A percentile compares a stretch with the other conserved stretches of the same genome.
Evolutionary conservation across 2,113 vertebrate genomes (phyloP).

Genomic region (Microtus montanus): DNA sequence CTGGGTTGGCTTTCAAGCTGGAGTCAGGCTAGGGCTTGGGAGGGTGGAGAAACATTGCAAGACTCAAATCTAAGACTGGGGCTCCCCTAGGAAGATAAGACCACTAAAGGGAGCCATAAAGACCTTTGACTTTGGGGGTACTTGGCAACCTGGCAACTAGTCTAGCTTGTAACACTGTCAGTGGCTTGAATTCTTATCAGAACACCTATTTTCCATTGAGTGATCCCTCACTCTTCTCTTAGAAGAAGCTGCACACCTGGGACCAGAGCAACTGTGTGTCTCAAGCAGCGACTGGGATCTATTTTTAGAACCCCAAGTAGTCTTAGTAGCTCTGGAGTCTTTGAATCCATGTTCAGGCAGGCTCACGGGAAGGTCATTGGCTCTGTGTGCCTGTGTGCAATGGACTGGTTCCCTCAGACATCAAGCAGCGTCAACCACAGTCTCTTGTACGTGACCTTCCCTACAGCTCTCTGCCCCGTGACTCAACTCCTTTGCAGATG

Average conservation of each 20-base stretch:
- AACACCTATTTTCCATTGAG: neutral
- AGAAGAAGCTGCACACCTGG: neutral
- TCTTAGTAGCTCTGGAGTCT: no score
- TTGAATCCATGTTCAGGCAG: neutral
- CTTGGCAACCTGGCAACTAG: neutral
- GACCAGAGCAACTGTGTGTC: rapidly evolving
- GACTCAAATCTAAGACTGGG: neutral
- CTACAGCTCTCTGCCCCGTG: rapidly evolving
- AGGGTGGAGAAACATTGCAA: rapidly evolving
- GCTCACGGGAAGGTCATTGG: neutral
- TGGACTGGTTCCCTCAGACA: neutral
- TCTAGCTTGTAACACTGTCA: neutral
- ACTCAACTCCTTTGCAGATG: neutral
- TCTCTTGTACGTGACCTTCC: neutral
- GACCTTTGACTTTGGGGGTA: neutral
- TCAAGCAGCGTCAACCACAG: rapidly evolving
- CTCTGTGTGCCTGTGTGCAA: rapidly evolving
- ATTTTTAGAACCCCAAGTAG: neutral
- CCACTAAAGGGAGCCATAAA: neutral
- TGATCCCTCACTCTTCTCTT: neutral
- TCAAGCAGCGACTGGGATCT: neutral
- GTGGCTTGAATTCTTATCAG: neutral
- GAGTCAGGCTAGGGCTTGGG: neutral
- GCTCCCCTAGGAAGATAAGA: neutral
- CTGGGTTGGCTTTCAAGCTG: neutral